Evolutionary conservation across 2,888 invertebrate species (phyloP).

Genomic region (Drosophila bunnanda): DNA sequence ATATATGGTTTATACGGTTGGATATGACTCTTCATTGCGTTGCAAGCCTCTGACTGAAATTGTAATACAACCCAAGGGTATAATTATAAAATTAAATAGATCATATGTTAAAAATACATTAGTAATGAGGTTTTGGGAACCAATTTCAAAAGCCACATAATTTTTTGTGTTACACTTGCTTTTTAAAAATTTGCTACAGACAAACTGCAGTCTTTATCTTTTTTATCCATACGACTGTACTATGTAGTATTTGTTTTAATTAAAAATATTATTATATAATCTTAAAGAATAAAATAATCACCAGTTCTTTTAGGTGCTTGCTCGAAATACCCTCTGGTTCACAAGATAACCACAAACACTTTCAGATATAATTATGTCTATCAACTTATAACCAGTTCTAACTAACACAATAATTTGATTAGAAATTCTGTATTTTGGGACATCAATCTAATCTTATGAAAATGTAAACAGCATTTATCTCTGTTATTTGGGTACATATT

Average conservation of each 20-base stretch:
- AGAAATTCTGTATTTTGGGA: neutral
- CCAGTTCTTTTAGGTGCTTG: neutral
- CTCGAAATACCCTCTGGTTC: neutral
- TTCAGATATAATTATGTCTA: neutral
- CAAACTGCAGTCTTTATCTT: no score
- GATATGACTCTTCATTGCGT: no score
- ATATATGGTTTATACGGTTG: no score
- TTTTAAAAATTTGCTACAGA: neutral
- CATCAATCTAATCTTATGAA: constrained; percentile 12
- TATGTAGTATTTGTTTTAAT: neutral
- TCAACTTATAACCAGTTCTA: constrained; percentile 9
- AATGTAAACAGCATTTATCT: constrained; percentile 12
- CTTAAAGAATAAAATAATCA: neutral
- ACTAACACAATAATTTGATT: neutral
- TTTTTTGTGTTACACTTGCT: no score
- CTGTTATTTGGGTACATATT: neutral
- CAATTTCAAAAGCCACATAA: no score
- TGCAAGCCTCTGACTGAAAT: no score
- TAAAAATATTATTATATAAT: neutral
- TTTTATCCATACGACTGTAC: no score
- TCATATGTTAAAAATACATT: no score
- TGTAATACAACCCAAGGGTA: no score
- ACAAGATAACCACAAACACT: neutral
- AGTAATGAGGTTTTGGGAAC: no score
- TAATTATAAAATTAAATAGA: no score